Conservation (phyloP, 2,797 vertebrate genomes). For the Megaceryle alcyon region DNA sequence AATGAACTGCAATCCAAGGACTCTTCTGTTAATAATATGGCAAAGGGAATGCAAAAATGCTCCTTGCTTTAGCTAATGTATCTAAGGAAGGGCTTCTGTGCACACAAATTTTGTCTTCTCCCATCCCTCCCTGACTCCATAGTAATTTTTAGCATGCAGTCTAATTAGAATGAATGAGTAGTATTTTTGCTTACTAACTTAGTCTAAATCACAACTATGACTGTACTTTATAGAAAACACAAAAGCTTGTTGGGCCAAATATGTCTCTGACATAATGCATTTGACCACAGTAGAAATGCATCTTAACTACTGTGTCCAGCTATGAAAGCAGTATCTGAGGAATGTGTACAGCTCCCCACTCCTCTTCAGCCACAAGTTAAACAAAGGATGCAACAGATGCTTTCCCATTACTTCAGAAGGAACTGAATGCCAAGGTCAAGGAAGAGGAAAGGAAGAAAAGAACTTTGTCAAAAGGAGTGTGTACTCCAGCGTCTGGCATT, state of each 20-base stretch:
- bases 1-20: constrained; percentile 28
- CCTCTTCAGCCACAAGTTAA: background rate
- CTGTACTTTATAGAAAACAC: background rate
- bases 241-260: background rate
- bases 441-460: background rate
- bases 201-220: background rate
- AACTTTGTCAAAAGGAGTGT: background rate
- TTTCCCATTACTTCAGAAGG: constrained; percentile 16
- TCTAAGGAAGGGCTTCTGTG: background rate
- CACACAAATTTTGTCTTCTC: background rate
- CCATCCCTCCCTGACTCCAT: fast-evolving
- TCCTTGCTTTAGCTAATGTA: background rate
- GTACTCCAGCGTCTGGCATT: background rate
- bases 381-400: constrained; percentile 7
- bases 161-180: background rate
- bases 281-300: background rate
- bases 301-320: background rate
- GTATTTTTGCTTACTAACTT: background rate
- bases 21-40: background rate
- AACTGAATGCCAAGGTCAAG: constrained; percentile 13
- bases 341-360: fast-evolving
- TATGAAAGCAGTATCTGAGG: background rate
- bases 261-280: fast-evolving
- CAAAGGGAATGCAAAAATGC: background rate
- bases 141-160: background rate